Evolutionary conservation across 2,113 vertebrate species (phyloP), one percentile per base, ranked within the genome.

Genomic region (Abramis brama): DNA sequence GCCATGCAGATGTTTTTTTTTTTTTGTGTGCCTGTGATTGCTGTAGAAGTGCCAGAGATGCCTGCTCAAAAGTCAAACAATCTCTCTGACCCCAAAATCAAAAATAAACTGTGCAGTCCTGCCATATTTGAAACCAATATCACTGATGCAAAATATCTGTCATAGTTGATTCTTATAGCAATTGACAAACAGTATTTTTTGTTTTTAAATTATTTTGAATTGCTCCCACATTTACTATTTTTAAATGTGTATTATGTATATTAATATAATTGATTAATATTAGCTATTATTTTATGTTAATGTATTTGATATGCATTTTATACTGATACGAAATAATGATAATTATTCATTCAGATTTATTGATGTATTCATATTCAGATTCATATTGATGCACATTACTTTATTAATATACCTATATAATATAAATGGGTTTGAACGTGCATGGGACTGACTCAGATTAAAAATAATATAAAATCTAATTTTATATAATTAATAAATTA

Each of bases 11-110:
- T 77, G 66, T 50, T 86, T 75, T 85, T 79, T 23, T 39, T 7
- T 39, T 43, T 30, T 30, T 55, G 4, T 77, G 2, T 89, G 82
- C 80, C 66, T 71, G 73, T 78, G 73, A 52, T 86, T 68, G 36
- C 59, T 36, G 59, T 85, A 64, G 60, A 81, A 57, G 43, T 87
- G 79, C 86, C 71, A 62, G 86, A 86, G 82, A 85, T 78, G 74
- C 13, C 30, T 57, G 27, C 45, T 86, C 78, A 82, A 59, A 45
- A 68, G 66, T 85, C 82, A 88, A 86, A 87, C 52, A 71, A 62
- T 47, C 66, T 79, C 59, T 27, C 70, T 66, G 80, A 74, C 79
- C 55, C 45, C 79, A 5, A 64, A 64, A 73, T 47, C 15, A 17
- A 45, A 73, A 25, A 64, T 76, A 80, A 76, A 55, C 27, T 23